phyloP scores from a whole-genome alignment of 1,140 invertebrate species.

The Drosophila arawakana region DNA sequence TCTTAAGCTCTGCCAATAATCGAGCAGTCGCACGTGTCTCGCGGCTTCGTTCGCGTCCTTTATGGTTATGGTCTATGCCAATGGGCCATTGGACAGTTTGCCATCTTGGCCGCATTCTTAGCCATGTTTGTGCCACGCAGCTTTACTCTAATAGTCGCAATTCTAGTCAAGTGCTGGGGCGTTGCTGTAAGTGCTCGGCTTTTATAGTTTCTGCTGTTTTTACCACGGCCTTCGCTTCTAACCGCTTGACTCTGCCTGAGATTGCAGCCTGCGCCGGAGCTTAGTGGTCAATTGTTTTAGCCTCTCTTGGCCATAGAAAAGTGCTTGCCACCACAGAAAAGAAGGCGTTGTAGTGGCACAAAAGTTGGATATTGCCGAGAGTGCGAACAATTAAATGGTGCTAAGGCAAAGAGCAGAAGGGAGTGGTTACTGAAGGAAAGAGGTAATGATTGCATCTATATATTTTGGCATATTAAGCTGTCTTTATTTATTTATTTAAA shows the following conservation, averaged over 20 bases:
- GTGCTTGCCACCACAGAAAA: neutral
- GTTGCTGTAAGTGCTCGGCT: slow-evolving; percentile 35
- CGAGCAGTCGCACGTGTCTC: slow-evolving; percentile 41
- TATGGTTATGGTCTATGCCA: slow-evolving; percentile 39
- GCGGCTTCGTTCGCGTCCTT: slow-evolving; percentile 45
- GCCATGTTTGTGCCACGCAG: slow-evolving; percentile 21
- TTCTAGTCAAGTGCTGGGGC: slow-evolving; percentile 54
- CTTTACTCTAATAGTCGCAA: slow-evolving; percentile 57
- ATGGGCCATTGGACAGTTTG: slow-evolving; percentile 13
- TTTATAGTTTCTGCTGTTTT: slow-evolving; percentile 20
- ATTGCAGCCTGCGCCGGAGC: slow-evolving; percentile 17
- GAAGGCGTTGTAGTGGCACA: neutral
- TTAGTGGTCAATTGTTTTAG: slow-evolving; percentile 54
- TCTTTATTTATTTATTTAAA: no score
- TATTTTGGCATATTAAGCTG: no score
- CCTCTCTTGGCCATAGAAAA: slow-evolving; percentile 19
- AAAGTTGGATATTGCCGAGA: no score
- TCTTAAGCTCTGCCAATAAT: slow-evolving; percentile 19
- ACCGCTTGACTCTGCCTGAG: slow-evolving; percentile 8
- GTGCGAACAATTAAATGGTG: neutral
- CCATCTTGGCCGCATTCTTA: neutral
- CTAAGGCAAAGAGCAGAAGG: neutral
- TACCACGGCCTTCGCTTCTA: neutral
- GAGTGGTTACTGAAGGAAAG: no score
- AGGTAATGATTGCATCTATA: no score